Evolutionary conservation across 1,140 invertebrate genomes (phyloP), one percentile per base, ranked within the genome.

Genomic region (Pseudomyrmex flavicornis): DNA sequence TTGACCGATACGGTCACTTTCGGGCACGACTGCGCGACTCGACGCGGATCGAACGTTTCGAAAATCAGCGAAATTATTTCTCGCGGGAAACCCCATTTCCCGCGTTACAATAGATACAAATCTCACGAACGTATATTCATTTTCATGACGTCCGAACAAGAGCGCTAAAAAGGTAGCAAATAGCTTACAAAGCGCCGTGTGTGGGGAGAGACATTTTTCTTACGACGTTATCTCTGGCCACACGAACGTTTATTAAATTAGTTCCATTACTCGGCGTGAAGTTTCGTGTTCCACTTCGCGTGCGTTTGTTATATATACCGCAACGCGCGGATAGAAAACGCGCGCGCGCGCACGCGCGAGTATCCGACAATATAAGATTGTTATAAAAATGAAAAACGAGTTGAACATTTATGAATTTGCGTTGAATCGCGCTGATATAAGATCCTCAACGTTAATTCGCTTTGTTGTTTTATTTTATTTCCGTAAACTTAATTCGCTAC

Each of bases 231-330:
- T 80, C 76, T 80, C 66, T 13, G 17, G 48, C 66, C 17, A 44
- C 65, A 70, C 76, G 54, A 59, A 59, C 76, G 66, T 80, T 72
- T 80, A 80, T 80, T 72, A 80, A 80, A 80, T 80, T 80, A 72
- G 44, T 20, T 70, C 66, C 76, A 70, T 72, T 80, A 70, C 54
- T 59, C 54, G 54, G 76, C 17, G 66, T 79, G 54, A 72, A 70
- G 76, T 80, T 80, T 72, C 76, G 20, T 80, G 65, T 59, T 80
- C 52, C 48, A 48, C 54, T 22, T 80, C 76, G 76, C 76, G 76
- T 79, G 76, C 76, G 65, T 79, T 79, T 15, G 35, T 79, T 79
- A 69, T 12, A n/a, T 7, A 26, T 26, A 26, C 26, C 26, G 65
- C 20, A n/a, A 17, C 44, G 58, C 17, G 44, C 44, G 54, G 76